Base-by-base conservation (phyloP, 2,113 vertebrate genomes). In the Nipponia nippon region DNA sequence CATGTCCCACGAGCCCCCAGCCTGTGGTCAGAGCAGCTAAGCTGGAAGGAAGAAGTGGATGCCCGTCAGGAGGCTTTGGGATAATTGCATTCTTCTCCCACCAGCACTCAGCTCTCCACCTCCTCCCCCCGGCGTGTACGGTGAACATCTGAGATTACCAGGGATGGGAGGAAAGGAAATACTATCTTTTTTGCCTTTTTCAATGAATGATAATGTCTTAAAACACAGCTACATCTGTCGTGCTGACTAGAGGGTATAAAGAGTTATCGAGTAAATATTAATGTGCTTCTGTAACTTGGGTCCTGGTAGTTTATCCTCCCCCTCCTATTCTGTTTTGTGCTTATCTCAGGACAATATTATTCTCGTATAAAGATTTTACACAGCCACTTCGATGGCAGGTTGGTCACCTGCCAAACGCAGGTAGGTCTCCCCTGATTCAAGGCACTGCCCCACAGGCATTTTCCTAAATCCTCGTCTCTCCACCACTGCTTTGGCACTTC, bases 41-140 rank as follows among this genome's bases (percentile, higher is more conserved):
- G 86, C 95, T 97, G 87, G 89, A 92, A 95, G 87, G 78, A 95
- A 95, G 47, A 82, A 81, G 63, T 71, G 80, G 78, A 93, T 96
- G 95, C 94, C 96, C 81, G 61, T 96, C 94, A 97, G 90, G 75
- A 97, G 91, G 49, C 66, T 87, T 90, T 97, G 88, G 96, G 97
- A 98, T 98, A 99, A 98, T 98, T 98, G 97, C 97, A 97, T 98
- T 98, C 95, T 95, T 97, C 95, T 97, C 95, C 97, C 95, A 97
- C 56, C 94, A 96, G 97, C 67, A 69, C 84, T 89, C 40, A 16
- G 75, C 73, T 97, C 96, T 95, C 72, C 72, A 66, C 89, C 91
- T 94, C 95, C 85, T 95, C 94, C 87, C 93, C 36, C 46, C 26
- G 0, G 73, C 4, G 2, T 6, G 30, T 81, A 77, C 0, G 2